These are phyloP conservation scores for Albula glossodonta DNA, from an alignment of 2,113 vertebrate genomes.

Conservation along the genomic window DNA sequence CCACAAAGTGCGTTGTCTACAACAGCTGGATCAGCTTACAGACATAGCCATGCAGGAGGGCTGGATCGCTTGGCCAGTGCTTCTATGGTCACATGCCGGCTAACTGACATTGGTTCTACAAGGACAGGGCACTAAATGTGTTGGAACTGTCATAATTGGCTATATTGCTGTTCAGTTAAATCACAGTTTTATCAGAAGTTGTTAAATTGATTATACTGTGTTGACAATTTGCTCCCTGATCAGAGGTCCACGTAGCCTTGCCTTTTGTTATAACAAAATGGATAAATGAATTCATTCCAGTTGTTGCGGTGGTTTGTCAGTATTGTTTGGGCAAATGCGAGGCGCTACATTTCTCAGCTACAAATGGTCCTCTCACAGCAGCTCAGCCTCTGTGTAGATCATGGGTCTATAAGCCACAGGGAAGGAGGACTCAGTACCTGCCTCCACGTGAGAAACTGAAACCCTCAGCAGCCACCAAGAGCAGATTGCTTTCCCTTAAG, in stretches of 20 bases:
- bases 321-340: not conserved
- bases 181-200: no score
- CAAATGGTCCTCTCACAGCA: not conserved
- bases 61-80: not conserved
- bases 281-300: not conserved
- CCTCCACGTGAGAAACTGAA: not conserved
- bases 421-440: not conserved
- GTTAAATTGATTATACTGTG: not conserved
- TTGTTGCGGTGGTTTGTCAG: not conserved
- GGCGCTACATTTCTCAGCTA: not conserved
- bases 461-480: not conserved
- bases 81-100: not conserved
- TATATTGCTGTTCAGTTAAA: no score
- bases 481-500: conserved; percentile 22
- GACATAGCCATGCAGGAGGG: not conserved
- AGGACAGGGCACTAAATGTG: not conserved
- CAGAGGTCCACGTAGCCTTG: not conserved
- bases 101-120: not conserved
- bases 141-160: no score
- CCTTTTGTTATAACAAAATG: not conserved
- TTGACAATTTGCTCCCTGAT: not conserved
- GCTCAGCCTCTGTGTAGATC: not conserved
- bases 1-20: not conserved
- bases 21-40: not conserved
- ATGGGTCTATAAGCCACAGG: not conserved